These are phyloP conservation scores for Muschampia staudingeri DNA, from an alignment of 2,888 invertebrate species.

Conservation along the genomic window DNA sequence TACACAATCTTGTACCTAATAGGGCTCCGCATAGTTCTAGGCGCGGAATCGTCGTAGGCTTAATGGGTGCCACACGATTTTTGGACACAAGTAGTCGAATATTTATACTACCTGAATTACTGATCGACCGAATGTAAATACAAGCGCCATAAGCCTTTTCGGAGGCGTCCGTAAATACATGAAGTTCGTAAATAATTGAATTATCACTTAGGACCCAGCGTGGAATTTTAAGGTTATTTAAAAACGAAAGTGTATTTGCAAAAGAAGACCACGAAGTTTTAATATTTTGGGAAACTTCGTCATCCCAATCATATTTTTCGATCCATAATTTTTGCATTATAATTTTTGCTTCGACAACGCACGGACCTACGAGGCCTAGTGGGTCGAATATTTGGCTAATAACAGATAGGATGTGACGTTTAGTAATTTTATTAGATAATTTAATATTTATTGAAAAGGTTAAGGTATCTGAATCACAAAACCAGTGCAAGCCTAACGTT, in stretches of 20 bases:
- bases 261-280: constrained; percentile 34
- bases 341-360: constrained; percentile 63
- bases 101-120: constrained; percentile 30
- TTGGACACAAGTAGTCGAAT: constrained; percentile 44
- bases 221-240: constrained; percentile 63
- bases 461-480: constrained; percentile 11
- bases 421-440: constrained; percentile 4
- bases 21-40: constrained; percentile 60
- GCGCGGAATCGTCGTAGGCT: constrained; percentile 52
- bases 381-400: constrained; percentile 23
- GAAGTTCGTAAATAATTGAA: constrained; percentile 57
- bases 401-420: constrained; percentile 25
- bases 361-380: constrained; percentile 54
- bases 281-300: constrained; percentile 57
- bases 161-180: constrained; percentile 68
- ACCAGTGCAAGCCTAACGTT: constrained; percentile 20
- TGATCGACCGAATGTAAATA: constrained; percentile 59
- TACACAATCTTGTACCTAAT: constrained; percentile 40
- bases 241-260: constrained; percentile 26
- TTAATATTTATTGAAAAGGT: constrained; percentile 32
- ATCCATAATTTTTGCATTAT: constrained; percentile 65
- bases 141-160: constrained; percentile 67
- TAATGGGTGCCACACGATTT: constrained; percentile 48
- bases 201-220: constrained; percentile 56
- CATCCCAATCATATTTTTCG: constrained; percentile 56